These are phyloP conservation scores for Philaethria dido DNA, from an alignment of 2,888 invertebrate species.

Conservation along the genomic window DNA sequence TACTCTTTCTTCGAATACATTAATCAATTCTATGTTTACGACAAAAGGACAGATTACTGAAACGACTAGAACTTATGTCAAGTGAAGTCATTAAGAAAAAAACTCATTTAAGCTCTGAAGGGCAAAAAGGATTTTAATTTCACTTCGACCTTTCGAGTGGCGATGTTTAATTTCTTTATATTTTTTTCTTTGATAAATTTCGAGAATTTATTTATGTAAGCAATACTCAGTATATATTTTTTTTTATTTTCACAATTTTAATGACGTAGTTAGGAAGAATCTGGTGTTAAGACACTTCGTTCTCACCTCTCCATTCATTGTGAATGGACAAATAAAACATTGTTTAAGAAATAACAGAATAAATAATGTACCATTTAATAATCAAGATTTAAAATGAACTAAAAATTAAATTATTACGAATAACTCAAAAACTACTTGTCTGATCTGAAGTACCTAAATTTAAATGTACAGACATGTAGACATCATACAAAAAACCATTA, in stretches of 20 bases:
- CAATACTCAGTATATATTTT: not conserved
- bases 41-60: not conserved
- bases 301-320: too few species aligned
- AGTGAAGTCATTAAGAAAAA: constrained; percentile 33
- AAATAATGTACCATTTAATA: too few species aligned
- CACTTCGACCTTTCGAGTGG: not conserved
- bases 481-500: too few species aligned
- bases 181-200: not conserved
- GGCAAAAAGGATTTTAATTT: constrained; percentile 14
- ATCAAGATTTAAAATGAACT: too few species aligned
- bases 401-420: too few species aligned
- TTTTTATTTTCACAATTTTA: too few species aligned
- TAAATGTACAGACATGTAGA: too few species aligned
- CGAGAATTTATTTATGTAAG: not conserved
- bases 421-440: too few species aligned
- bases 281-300: not conserved
- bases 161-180: not conserved
- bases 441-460: too few species aligned
- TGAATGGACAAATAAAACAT: too few species aligned
- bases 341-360: too few species aligned
- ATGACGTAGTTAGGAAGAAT: too few species aligned
- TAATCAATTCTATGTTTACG: constrained; percentile 2
- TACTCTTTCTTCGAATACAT: not conserved
- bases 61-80: constrained; percentile 18
- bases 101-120: constrained; percentile 30